These are phyloP conservation scores for Ditylenchus weischeri DNA, from an alignment of 2,888 invertebrate species.

Conservation along the genomic window DNA sequence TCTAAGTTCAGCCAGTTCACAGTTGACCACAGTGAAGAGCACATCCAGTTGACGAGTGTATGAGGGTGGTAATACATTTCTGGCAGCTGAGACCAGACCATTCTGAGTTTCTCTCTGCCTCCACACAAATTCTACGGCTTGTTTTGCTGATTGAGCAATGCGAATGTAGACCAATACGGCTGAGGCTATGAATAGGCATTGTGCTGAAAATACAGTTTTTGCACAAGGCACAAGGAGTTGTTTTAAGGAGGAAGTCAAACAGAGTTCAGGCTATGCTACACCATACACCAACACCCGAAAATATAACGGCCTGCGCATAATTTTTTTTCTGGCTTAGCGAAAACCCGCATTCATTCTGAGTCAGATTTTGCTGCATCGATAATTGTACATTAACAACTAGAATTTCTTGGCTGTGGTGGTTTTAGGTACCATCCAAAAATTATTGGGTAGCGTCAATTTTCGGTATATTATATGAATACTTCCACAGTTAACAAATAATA, in stretches of 20 bases:
- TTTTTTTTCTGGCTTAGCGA: too few species aligned
- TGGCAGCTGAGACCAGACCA: neutral
- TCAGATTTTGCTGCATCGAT: too few species aligned
- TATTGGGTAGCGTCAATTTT: too few species aligned
- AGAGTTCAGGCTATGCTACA: neutral
- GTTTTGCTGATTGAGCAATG: conserved; percentile 76
- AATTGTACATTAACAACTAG: too few species aligned
- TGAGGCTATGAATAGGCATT: conserved; percentile 75
- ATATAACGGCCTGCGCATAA: too few species aligned
- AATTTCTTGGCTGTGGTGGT: too few species aligned
- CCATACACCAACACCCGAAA: too few species aligned
- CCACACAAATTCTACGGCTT: conserved; percentile 83
- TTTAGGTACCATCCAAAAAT: too few species aligned
- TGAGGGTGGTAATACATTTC: conserved; percentile 26
- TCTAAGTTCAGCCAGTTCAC: conserved; percentile 17
- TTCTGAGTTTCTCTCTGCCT: conserved; percentile 12
- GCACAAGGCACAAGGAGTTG: neutral
- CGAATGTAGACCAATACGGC: conserved; percentile 79
- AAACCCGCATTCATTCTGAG: too few species aligned
- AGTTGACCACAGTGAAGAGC: conserved; percentile 25
- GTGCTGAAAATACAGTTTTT: conserved; percentile 58
- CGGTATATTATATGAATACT: too few species aligned
- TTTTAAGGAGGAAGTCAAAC: neutral
- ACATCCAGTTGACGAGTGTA: conserved; percentile 33
- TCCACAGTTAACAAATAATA: too few species aligned